Percentiles rank a stretch among this genome's conserved stretches.
Conservation (phyloP, 2,888 invertebrate genomes). For the Papilio demoleus region DNA sequence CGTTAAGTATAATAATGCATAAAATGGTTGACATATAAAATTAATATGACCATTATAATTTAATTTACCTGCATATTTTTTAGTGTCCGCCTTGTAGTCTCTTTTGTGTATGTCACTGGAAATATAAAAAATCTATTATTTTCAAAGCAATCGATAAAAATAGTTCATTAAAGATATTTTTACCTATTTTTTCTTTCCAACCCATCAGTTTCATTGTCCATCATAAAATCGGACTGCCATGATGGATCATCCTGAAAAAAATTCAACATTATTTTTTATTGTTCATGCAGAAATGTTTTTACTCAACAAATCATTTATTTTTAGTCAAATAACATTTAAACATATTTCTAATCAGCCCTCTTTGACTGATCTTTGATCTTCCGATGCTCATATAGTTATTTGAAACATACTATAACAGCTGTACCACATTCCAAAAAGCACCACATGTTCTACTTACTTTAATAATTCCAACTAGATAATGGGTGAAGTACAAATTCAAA, state of each 20-base stretch:
- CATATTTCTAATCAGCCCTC: no score
- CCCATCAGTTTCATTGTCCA: constrained; percentile 65
- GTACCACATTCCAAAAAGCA: no score
- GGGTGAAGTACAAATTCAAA: no score
- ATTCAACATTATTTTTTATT: background rate
- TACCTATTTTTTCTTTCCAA: constrained; percentile 52
- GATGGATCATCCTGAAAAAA: constrained; percentile 68
- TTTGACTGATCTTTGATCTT: no score
- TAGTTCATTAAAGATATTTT: constrained; percentile 2
- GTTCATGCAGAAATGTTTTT: no score
- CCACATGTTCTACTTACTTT: no score
- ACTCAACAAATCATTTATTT: no score
- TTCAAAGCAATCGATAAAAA: background rate
- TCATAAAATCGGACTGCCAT: constrained; percentile 77
- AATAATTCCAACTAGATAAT: no score
- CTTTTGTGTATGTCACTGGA: constrained; percentile 66
- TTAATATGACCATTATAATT: background rate
- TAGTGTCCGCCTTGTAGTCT: constrained; percentile 66
- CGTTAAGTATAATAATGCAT: no score
- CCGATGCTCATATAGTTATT: background rate
- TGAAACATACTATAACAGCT: background rate
- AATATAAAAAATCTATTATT: constrained; percentile 42
- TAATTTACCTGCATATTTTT: constrained; percentile 72
- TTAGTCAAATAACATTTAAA: no score
- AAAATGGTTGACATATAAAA: background rate